Conservation (phyloP, 2,888 invertebrate species). For the Philonicus albiceps region DNA sequence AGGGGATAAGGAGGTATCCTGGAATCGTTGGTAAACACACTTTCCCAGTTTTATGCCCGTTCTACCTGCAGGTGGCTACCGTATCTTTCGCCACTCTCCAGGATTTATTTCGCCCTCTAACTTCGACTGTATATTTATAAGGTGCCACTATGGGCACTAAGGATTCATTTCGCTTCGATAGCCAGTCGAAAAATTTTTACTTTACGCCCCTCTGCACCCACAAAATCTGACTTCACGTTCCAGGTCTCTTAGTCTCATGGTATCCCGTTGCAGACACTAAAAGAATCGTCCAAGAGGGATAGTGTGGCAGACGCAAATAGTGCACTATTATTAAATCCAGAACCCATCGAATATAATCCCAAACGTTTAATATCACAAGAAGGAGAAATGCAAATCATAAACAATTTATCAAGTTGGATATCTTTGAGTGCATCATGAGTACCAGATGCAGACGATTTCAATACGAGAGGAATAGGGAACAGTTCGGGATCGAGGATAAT, state of each 20-base stretch:
- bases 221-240: background rate
- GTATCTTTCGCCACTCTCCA: constrained; percentile 31
- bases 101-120: constrained; percentile 37
- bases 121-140: constrained; percentile 36
- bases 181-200: constrained; percentile 19
- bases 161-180: background rate
- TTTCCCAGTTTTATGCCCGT: background rate
- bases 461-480: background rate
- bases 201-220: background rate
- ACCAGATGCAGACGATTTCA: constrained; percentile 23
- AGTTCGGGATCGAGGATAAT: background rate
- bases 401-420: constrained; percentile 33
- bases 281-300: background rate
- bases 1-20: background rate
- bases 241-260: background rate
- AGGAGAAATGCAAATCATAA: constrained; percentile 29
- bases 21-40: background rate
- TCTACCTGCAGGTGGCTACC: background rate
- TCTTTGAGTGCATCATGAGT: constrained; percentile 21
- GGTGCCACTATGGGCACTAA: constrained; percentile 3
- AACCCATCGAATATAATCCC: background rate
- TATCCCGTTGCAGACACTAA: background rate
- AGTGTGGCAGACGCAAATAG: constrained; percentile 13
- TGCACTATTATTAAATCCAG: constrained; percentile 7
- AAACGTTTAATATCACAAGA: background rate